A percentile compares a stretch with the other conserved stretches of the same genome.
These are phyloP conservation scores for Galemys pyrenaicus DNA, from an alignment of 2,113 vertebrate species.

Conservation along the genomic window DNA sequence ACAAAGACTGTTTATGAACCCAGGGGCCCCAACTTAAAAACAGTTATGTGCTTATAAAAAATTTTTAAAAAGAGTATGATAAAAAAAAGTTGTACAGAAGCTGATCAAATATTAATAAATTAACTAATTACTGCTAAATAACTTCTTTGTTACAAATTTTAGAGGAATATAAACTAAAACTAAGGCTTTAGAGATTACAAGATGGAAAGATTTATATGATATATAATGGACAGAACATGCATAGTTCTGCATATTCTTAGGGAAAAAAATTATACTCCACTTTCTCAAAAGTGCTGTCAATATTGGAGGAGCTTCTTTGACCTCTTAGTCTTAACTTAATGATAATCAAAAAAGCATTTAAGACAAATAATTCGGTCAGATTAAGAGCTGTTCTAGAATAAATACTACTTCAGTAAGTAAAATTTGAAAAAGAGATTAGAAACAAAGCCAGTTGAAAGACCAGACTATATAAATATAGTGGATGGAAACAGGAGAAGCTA, in stretches of 20 bases:
- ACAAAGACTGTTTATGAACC: background rate
- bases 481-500: background rate
- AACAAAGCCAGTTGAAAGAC: constrained; percentile 3
- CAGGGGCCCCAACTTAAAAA: background rate
- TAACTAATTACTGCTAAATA: background rate
- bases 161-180: constrained; percentile 7
- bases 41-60: background rate
- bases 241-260: background rate
- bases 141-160: background rate
- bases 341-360: background rate
- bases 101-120: constrained; percentile 4
- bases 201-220: background rate
- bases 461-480: background rate
- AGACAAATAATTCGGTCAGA: background rate
- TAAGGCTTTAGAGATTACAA: background rate
- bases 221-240: background rate
- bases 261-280: background rate
- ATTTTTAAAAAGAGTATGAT: background rate
- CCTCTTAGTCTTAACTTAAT: background rate
- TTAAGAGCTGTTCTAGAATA: background rate
- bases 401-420: background rate
- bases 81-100: background rate
- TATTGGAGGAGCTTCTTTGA: background rate
- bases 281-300: background rate
- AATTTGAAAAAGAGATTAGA: constrained; percentile 21